phyloP scores from a whole-genome alignment of 2,888 invertebrate species.

The Drosophila neonasuta region DNA sequence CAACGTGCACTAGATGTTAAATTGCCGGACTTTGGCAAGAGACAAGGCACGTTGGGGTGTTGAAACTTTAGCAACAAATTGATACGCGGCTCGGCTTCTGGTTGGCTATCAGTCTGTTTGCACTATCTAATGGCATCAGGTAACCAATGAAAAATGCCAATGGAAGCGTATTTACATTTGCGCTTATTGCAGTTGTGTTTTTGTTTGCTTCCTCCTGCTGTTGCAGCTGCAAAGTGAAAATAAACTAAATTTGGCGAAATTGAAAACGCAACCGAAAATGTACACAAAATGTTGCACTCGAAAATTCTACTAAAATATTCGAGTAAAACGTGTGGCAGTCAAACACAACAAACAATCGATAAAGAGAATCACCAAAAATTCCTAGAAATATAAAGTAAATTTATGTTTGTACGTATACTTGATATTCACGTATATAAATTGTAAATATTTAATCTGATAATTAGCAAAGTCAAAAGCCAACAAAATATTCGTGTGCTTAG shows the following conservation, averaged over 20 bases:
- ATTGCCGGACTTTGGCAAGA: constrained; percentile 24
- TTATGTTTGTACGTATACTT: not conserved
- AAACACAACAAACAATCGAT: constrained; percentile 16
- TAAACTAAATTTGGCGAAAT: constrained; percentile 55
- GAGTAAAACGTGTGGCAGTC: constrained; percentile 37
- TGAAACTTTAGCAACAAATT: constrained; percentile 64
- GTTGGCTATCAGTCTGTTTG: constrained; percentile 61
- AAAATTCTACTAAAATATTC: constrained; percentile 43
- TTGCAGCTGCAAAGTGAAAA: constrained; percentile 35
- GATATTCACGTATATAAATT: not conserved
- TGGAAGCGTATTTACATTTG: constrained; percentile 64
- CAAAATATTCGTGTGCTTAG: not conserved
- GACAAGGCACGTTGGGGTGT: not conserved
- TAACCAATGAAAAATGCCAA: constrained; percentile 65
- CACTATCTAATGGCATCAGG: constrained; percentile 70
- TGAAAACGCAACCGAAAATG: constrained; percentile 52
- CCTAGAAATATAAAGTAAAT: not conserved
- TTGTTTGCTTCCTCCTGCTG: constrained; percentile 2
- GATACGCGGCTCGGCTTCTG: constrained; percentile 48
- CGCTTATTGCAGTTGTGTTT: constrained; percentile 46
- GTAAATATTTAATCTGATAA: constrained; percentile 2
- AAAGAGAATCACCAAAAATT: constrained; percentile 1
- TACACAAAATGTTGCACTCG: constrained; percentile 48
- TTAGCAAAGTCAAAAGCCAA: not conserved
- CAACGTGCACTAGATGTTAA: constrained; percentile 57